Percentiles rank a stretch among this genome's conserved stretches.
Conservation (phyloP, 1,140 invertebrate species). For the Acromyrmex heyeri region DNA sequence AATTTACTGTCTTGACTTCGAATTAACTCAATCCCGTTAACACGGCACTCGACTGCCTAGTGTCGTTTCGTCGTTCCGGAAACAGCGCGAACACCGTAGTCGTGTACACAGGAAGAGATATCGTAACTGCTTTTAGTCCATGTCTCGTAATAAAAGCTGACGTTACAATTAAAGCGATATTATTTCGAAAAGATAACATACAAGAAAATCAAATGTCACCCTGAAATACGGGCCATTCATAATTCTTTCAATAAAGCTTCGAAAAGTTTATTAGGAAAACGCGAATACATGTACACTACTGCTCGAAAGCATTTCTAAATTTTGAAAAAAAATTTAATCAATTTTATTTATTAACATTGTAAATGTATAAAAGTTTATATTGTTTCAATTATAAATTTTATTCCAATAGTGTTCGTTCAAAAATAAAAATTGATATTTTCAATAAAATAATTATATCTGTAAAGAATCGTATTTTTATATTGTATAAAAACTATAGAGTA, state of each 20-base stretch:
- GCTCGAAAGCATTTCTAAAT: no score
- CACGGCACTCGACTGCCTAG: constrained; percentile 37
- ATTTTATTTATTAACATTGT: no score
- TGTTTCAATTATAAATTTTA: no score
- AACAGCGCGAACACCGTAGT: constrained; percentile 22
- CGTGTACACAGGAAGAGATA: constrained; percentile 40
- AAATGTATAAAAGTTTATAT: no score
- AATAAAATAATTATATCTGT: no score
- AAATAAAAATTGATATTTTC: no score
- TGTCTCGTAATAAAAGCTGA: constrained; percentile 27
- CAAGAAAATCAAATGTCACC: not conserved
- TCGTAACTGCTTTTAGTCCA: constrained; percentile 50
- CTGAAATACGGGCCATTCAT: not conserved
- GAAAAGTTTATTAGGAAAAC: not conserved
- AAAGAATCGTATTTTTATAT: no score
- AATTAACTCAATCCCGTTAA: constrained; percentile 64
- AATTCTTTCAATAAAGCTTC: not conserved
- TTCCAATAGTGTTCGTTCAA: no score
- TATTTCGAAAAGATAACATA: constrained; percentile 1
- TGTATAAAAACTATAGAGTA: no score
- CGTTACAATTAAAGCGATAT: constrained; percentile 14
- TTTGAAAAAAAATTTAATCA: no score
- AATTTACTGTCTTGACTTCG: constrained; percentile 52
- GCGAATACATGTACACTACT: not conserved
- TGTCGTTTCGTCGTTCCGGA: constrained; percentile 48